Percentiles rank a stretch among this genome's conserved stretches.
Conservation (phyloP, 2,797 vertebrate species). For the Gymnoscopelus braueri region DNA sequence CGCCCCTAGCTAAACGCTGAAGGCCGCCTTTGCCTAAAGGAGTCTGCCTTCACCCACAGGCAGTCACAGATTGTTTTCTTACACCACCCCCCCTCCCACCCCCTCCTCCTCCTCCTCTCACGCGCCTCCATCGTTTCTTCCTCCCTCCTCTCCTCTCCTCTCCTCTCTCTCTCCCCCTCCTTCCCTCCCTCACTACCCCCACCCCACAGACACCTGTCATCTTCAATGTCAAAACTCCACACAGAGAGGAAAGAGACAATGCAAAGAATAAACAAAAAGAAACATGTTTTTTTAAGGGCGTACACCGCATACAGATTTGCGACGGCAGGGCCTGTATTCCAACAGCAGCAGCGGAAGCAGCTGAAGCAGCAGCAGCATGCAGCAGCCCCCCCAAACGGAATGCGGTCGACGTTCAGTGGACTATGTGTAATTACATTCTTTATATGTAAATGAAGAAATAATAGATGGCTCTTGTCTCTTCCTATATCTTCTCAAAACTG, state of each 20-base stretch:
- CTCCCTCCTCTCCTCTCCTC: conserved; percentile 15
- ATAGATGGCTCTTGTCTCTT: too few species aligned
- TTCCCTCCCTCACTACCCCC: conserved; percentile 12
- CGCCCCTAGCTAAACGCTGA: conserved; percentile 84
- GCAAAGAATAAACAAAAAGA: conserved; percentile 80
- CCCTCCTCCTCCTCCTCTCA: conserved; percentile 2
- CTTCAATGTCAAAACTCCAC: conserved; percentile 79
- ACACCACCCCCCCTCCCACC: conserved; percentile 32
- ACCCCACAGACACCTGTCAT: conserved; percentile 82
- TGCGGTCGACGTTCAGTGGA: not conserved
- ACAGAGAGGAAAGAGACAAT: conserved; percentile 75
- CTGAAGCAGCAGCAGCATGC: conserved; percentile 61
- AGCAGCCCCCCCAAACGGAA: conserved; percentile 11
- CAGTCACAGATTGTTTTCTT: conserved; percentile 81
- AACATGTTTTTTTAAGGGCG: conserved; percentile 72
- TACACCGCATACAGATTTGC: conserved; percentile 76
- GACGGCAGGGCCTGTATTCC: conserved; percentile 38
- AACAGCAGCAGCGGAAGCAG: not conserved
- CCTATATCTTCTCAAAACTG: too few species aligned
- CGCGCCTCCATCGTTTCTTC: too few species aligned
- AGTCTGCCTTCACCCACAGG: conserved; percentile 82
- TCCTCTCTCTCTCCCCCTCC: not conserved
- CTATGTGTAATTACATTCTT: too few species aligned
- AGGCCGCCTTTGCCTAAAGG: conserved; percentile 81
- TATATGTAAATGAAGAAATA: too few species aligned